Evolutionary conservation across 2,797 vertebrate genomes (phyloP).

Genomic region (Telmatherina bonti): DNA sequence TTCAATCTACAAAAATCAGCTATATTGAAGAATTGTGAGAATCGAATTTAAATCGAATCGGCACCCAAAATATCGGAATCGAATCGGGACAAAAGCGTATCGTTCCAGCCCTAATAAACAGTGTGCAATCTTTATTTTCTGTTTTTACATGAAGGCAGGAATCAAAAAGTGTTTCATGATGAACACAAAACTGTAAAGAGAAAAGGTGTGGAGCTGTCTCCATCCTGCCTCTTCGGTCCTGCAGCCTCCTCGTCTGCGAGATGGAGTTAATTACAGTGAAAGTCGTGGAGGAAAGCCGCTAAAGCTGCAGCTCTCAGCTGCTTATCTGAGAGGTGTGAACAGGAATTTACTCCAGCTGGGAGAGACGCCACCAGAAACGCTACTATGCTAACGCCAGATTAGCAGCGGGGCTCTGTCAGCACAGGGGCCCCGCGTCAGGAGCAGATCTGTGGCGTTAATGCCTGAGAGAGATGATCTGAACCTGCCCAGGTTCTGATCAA

Average conservation of each 20-base stretch:
- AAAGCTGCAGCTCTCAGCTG: constrained; percentile 59
- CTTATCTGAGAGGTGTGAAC: constrained; percentile 70
- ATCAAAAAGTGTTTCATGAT: too few relatives aligned
- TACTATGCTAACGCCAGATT: constrained; percentile 77
- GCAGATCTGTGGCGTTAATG: constrained; percentile 24
- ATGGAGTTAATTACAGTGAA: constrained; percentile 73
- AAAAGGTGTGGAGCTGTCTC: background rate
- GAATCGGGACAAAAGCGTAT: too few relatives aligned
- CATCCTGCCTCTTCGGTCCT: background rate
- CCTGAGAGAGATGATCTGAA: background rate
- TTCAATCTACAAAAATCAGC: too few relatives aligned
- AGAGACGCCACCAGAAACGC: constrained; percentile 48
- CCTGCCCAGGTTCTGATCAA: constrained; percentile 25
- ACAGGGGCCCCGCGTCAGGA: background rate
- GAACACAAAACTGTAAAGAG: background rate
- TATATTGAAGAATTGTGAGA: too few relatives aligned
- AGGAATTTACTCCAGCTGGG: constrained; percentile 78
- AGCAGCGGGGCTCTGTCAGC: constrained; percentile 69
- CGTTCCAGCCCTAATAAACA: too few relatives aligned
- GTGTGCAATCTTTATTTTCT: too few relatives aligned
- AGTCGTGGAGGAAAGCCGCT: constrained; percentile 55
- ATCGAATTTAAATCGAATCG: too few relatives aligned
- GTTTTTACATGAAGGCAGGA: too few relatives aligned
- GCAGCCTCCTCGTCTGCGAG: constrained; percentile 36
- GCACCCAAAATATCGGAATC: too few relatives aligned